Evolutionary conservation across 2,888 invertebrate genomes (phyloP).

Genomic region (Charanyca ferruginea): DNA sequence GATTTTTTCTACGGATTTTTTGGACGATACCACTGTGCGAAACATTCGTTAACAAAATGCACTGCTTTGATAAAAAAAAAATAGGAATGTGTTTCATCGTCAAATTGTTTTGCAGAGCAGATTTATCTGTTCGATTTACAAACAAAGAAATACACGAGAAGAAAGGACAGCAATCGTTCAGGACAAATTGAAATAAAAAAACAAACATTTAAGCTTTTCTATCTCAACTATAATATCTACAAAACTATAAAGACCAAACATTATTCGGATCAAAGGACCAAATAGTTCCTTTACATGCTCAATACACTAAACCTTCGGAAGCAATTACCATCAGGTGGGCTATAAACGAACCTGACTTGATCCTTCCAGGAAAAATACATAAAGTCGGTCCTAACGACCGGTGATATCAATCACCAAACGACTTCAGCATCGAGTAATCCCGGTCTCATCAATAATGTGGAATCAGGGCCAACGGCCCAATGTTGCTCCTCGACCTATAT

Average conservation of each 20-base stretch:
- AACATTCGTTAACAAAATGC: conserved; percentile 41
- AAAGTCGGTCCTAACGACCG: conserved; percentile 65
- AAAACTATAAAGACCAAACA: conserved; percentile 1
- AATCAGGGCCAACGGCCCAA: conserved; percentile 60
- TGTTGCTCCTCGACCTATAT: conserved; percentile 38
- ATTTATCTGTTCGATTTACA: background rate
- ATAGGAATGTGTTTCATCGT: background rate
- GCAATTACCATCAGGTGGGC: conserved; percentile 59
- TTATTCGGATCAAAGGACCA: conserved; percentile 9
- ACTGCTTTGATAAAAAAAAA: conserved; percentile 16
- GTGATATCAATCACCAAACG: conserved; percentile 68
- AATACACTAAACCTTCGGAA: conserved; percentile 51
- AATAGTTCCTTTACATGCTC: conserved; percentile 27
- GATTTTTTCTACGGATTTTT: conserved; percentile 41
- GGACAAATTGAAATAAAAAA: no score
- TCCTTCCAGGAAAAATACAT: conserved; percentile 63
- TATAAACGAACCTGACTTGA: conserved; percentile 61
- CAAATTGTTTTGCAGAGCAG: background rate
- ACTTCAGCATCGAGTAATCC: conserved; percentile 63
- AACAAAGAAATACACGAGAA: background rate
- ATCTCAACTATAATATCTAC: background rate
- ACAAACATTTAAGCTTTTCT: background rate
- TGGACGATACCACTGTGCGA: conserved; percentile 25
- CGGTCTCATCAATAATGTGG: conserved; percentile 67
- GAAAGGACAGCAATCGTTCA: background rate